These are phyloP conservation scores for Chascanopsetta lugubris DNA, from an alignment of 2,113 vertebrate genomes.

Conservation along the genomic window DNA sequence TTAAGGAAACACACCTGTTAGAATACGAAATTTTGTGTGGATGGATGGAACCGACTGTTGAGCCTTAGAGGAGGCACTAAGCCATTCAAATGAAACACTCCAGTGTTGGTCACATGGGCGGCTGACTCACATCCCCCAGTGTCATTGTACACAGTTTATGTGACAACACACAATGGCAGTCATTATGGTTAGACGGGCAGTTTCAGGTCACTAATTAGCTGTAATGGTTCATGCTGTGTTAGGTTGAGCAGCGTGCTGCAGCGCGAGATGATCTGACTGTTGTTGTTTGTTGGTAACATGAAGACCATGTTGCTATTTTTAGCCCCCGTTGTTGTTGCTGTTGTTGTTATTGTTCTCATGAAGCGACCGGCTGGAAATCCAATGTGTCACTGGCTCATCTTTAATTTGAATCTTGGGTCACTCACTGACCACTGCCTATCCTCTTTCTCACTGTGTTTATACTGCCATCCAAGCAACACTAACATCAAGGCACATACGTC, in stretches of 20 bases:
- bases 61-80: too few relatives aligned
- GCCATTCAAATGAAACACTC: too few relatives aligned
- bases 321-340: slow-evolving; percentile 17
- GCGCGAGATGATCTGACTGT: neutral
- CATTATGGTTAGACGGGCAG: neutral
- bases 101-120: neutral
- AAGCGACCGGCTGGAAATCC: slow-evolving; percentile 27
- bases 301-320: slow-evolving; percentile 37
- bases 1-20: too few relatives aligned
- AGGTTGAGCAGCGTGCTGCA: neutral
- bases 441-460: neutral
- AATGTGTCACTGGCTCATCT: slow-evolving; percentile 13
- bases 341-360: slow-evolving; percentile 32
- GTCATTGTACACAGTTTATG: neutral
- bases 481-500: too few relatives aligned
- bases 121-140: neutral
- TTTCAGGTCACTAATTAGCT: neutral
- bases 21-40: too few relatives aligned
- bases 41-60: too few relatives aligned
- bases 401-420: slow-evolving; percentile 13
- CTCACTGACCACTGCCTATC: slow-evolving; percentile 1
- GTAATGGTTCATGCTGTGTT: neutral
- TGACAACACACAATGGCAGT: neutral
- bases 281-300: neutral
- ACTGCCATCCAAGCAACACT: neutral